phyloP scores from a whole-genome alignment of 2,113 vertebrate species.

The Brachyistius frenatus region DNA sequence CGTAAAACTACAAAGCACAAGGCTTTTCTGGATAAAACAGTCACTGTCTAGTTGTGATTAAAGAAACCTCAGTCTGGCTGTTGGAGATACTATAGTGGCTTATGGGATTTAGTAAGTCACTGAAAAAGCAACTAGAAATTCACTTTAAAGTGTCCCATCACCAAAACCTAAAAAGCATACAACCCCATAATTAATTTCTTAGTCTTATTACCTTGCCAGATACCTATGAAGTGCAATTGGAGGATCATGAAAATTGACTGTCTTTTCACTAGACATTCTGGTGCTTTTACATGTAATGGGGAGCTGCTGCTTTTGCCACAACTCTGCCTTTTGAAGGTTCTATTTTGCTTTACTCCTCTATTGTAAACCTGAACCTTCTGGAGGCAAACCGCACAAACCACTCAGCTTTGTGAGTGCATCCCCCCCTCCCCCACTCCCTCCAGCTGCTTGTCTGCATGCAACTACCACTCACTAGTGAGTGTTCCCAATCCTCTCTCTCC shows the following conservation, averaged over 20 bases:
- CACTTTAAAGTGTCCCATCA: conserved; percentile 72
- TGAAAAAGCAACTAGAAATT: conserved; percentile 62
- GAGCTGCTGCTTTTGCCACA: conserved; percentile 40
- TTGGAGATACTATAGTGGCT: conserved; percentile 80
- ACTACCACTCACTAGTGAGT: conserved; percentile 65
- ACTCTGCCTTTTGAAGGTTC: conserved; percentile 53
- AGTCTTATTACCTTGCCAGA: conserved; percentile 25
- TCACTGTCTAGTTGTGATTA: conserved; percentile 78
- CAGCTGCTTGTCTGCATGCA: conserved; percentile 66
- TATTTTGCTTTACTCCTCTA: conserved; percentile 48
- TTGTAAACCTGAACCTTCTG: conserved; percentile 72
- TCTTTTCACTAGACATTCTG: conserved; percentile 23
- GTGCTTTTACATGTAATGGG: conserved; percentile 16
- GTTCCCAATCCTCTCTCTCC: conserved; percentile 70
- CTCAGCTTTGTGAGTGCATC: conserved; percentile 62
- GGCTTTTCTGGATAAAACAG: conserved; percentile 74
- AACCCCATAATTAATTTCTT: conserved; percentile 56
- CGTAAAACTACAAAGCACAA: conserved; percentile 66
- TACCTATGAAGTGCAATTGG: conserved; percentile 34
- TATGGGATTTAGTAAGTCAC: conserved; percentile 78
- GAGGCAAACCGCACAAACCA: conserved; percentile 59
- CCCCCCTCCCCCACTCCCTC: conserved; percentile 59
- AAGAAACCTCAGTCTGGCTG: conserved; percentile 76
- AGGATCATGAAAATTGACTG: conserved; percentile 57
- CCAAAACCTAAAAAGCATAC: conserved; percentile 64